A percentile compares a stretch with the other conserved stretches of the same genome.
Evolutionary conservation across 2,888 invertebrate genomes (phyloP).

Genomic region (Limenitis camilla): DNA sequence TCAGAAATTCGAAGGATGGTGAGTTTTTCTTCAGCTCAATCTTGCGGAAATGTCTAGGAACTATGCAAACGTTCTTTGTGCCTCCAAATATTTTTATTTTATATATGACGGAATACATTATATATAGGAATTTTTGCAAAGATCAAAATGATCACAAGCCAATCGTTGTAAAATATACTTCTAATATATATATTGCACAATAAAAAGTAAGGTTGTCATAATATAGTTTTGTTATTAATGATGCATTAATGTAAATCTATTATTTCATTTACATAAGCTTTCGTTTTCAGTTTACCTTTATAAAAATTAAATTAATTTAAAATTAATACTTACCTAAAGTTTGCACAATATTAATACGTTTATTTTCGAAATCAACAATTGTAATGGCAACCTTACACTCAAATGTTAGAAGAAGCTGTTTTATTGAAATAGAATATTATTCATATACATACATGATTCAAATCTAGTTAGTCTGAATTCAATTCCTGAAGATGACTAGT

Average conservation of each 20-base stretch:
- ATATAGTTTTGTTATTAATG: conserved; percentile 5
- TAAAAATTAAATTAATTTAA: no score
- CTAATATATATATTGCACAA: conserved; percentile 15
- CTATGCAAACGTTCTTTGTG: conserved; percentile 52
- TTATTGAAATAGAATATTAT: conserved; percentile 3
- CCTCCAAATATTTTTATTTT: no score
- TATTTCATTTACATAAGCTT: background rate
- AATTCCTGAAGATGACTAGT: conserved; percentile 36
- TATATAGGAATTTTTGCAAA: conserved; percentile 44
- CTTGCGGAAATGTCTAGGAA: conserved; percentile 62
- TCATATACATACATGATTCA: background rate
- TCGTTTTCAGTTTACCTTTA: background rate
- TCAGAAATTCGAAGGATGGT: conserved; percentile 70
- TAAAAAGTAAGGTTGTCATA: conserved; percentile 54
- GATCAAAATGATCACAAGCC: conserved; percentile 44
- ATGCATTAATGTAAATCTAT: background rate
- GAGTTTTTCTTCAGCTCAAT: conserved; percentile 48
- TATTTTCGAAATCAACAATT: conserved; percentile 15
- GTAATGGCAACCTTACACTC: conserved; percentile 59
- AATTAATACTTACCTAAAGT: no score
- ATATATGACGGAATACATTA: no score
- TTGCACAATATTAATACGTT: background rate
- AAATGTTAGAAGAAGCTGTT: conserved; percentile 44
- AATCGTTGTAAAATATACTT: conserved; percentile 12
- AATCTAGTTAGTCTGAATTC: conserved; percentile 36